These are phyloP conservation scores for Hesperophylax magnus DNA, from an alignment of 1,140 invertebrate species.

Conservation along the genomic window DNA sequence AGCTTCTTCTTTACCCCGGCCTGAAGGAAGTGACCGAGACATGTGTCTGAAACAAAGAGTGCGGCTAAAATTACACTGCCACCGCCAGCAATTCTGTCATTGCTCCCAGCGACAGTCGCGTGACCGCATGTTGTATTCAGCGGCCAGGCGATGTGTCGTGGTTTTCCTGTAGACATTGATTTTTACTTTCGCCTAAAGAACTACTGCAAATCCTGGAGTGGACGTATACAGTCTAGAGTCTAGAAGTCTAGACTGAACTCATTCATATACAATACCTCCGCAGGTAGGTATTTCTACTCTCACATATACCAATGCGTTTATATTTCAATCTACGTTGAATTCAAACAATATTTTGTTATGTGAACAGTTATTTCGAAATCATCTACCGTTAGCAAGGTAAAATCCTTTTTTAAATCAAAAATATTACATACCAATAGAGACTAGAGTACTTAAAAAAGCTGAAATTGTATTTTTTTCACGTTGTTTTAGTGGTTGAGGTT, in stretches of 20 bases:
- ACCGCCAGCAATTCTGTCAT: neutral
- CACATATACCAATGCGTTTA: no score
- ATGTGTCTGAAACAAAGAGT: constrained; percentile 33
- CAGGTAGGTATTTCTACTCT: no score
- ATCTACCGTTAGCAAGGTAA: no score
- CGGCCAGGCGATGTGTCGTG: neutral
- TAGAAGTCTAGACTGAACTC: neutral
- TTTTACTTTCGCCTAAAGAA: constrained; percentile 9
- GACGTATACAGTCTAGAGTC: neutral
- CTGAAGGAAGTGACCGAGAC: constrained; percentile 41
- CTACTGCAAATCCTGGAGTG: neutral
- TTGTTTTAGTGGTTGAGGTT: no score
- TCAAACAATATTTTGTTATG: no score
- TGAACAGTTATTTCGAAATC: no score
- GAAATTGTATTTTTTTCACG: no score
- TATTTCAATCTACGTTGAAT: no score
- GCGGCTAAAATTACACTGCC: constrained; percentile 24
- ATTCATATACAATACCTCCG: no score
- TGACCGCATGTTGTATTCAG: constrained; percentile 1
- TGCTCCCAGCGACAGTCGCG: neutral
- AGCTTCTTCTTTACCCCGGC: neutral
- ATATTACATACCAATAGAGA: no score
- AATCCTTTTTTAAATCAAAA: no score
- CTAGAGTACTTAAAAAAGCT: no score
- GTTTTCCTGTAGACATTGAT: constrained; percentile 10